phyloP scores from a whole-genome alignment of 2,113 vertebrate genomes.

The Saiga tatarica region DNA sequence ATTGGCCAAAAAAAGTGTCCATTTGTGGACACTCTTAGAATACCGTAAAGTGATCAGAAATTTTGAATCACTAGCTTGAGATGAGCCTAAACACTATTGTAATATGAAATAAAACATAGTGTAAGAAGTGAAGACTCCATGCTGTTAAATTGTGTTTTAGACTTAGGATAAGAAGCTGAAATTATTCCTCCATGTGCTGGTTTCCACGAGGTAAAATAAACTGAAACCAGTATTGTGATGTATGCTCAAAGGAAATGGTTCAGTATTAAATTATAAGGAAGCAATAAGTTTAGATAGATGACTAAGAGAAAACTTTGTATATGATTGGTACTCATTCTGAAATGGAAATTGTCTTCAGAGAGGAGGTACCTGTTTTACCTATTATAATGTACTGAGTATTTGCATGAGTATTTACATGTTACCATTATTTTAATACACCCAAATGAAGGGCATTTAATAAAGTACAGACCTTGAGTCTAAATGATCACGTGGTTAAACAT shows the following conservation, averaged over 20 bases:
- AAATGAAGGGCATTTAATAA: background rate
- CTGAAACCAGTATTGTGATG: background rate
- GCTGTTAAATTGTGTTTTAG: background rate
- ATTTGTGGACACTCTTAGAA: background rate
- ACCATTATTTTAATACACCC: background rate
- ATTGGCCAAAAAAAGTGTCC: background rate
- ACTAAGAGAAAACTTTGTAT: background rate
- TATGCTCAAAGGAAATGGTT: background rate
- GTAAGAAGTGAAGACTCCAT: background rate
- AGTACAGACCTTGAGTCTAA: background rate
- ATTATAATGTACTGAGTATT: background rate
- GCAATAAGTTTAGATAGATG: background rate
- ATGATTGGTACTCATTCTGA: background rate
- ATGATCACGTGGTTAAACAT: background rate
- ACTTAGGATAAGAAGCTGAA: background rate
- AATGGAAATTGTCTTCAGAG: background rate
- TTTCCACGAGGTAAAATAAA: background rate
- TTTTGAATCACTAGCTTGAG: background rate
- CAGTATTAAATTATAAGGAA: background rate
- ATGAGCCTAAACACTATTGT: background rate
- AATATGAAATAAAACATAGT: background rate
- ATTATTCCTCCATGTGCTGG: background rate
- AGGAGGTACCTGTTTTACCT: background rate
- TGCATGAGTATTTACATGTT: background rate
- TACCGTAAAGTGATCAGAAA: background rate